Base-by-base conservation (phyloP, 2,888 invertebrate genomes). In the Drosophila gaucha region DNA sequence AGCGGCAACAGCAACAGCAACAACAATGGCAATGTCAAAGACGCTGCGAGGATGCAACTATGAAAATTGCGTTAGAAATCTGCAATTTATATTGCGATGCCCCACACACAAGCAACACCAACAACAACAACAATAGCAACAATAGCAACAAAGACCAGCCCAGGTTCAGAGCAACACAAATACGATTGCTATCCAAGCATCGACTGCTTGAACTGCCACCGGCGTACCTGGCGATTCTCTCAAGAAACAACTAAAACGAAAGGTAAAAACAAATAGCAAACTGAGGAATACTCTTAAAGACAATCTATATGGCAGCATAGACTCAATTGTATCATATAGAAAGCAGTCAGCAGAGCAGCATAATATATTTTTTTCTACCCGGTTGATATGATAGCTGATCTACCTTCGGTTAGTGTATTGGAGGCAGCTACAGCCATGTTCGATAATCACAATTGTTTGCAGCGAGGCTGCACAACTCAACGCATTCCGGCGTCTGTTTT, bases 41-140 rank as follows among this genome's bases (percentile, higher is more conserved):
- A 58, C 55, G 74, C 78, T 66, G 63, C 59, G 51, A 74, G 75
- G 85, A 76, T 86, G 73, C 85, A 84, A 60, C 87, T 86, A 84
- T 79, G 87, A 83, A 88, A 83, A 83, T 85, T 87, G 89, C 89
- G 89, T 86, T 88, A 86, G 89, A 88, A 86, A 86, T 88, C 88
- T 89, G 85, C 86, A 89, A 86, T 89, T 89, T 88, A 88, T 86
- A 89, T 86, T 75, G 73, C 76, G 64, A 64, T 86, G 88, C 73
- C 65, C 63, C 75, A 63, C 86, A 66, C 80, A 75, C 64, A 59
- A 57, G 30, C 49, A 50, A 31, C 50, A 56, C 26, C 67, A 55
- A 43, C 28, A 56, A 41, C 56, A 67, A 43, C 30, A 66, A 16
- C 39, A 68, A 47, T 20, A 67, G 46, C 35, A 43, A 44, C 33